Evolutionary conservation across 1,140 invertebrate species (phyloP).

Genomic region (Thaumetopoea pityocampa): DNA sequence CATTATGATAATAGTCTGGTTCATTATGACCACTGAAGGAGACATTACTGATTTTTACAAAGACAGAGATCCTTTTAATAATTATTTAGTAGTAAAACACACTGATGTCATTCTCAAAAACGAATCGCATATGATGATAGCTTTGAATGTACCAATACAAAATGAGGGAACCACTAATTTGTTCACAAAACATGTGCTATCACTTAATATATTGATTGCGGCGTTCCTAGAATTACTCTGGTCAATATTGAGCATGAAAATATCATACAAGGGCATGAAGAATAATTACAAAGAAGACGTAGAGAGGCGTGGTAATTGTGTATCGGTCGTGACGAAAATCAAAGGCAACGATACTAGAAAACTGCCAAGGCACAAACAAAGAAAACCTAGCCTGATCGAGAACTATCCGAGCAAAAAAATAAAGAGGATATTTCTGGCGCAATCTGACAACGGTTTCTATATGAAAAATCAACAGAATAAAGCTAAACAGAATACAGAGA

Average conservation of each 20-base stretch:
- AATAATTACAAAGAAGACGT: conserved; percentile 77
- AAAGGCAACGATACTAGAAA: conserved; percentile 71
- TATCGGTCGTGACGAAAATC: conserved; percentile 72
- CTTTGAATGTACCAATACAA: conserved; percentile 30
- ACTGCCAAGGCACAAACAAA: conserved; percentile 47
- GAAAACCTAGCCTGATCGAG: conserved; percentile 73
- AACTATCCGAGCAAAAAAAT: conserved; percentile 75
- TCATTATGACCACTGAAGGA: conserved; percentile 43
- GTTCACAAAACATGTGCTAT: conserved; percentile 67
- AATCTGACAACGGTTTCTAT: conserved; percentile 68
- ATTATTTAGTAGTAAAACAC: conserved; percentile 53
- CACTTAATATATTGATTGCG: conserved; percentile 78
- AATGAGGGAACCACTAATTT: conserved; percentile 40
- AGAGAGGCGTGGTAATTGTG: conserved; percentile 58
- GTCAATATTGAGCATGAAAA: conserved; percentile 77
- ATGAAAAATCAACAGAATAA: conserved; percentile 70
- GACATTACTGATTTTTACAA: conserved; percentile 58
- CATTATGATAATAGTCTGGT: conserved; percentile 54
- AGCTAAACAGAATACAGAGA: conserved; percentile 60
- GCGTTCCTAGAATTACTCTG: conserved; percentile 77
- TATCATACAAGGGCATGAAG: conserved; percentile 79
- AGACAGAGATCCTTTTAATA: conserved; percentile 58
- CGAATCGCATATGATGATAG: conserved; percentile 53
- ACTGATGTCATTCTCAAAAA: conserved; percentile 50
- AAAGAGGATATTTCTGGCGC: conserved; percentile 73